A percentile compares a stretch with the other conserved stretches of the same genome.
Conservation (phyloP, 1,140 invertebrate genomes). For the Eupeodes corollae region DNA sequence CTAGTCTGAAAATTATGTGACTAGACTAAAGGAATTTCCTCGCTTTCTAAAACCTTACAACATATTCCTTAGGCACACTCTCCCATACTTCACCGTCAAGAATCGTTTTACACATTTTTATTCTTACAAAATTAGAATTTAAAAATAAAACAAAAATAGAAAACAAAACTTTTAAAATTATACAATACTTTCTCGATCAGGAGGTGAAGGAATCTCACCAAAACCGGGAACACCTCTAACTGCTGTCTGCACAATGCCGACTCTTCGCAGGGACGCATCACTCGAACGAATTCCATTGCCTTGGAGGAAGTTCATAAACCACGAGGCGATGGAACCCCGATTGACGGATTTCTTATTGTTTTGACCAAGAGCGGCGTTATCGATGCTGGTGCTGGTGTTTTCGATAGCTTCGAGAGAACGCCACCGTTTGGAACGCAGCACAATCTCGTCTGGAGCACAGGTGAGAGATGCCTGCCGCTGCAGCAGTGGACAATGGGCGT, state of each 20-base stretch:
- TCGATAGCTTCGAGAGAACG: constrained; percentile 60
- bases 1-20: too few relatives aligned
- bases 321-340: constrained; percentile 49
- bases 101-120: too few relatives aligned
- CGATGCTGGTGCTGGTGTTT: constrained; percentile 37
- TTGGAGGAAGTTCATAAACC: constrained; percentile 54
- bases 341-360: constrained; percentile 36
- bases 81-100: too few relatives aligned
- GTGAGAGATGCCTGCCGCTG: constrained; percentile 40
- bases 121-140: too few relatives aligned
- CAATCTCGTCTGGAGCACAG: constrained; percentile 38
- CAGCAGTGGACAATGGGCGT: constrained; percentile 46
- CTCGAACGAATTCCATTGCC: constrained; percentile 8
- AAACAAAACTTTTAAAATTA: constrained; percentile 8
- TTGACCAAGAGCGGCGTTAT: constrained; percentile 6
- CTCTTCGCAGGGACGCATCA: constrained; percentile 18
- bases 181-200: constrained; percentile 37
- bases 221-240: constrained; percentile 24
- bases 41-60: too few relatives aligned
- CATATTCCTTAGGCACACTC: too few relatives aligned
- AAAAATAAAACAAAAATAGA: too few relatives aligned
- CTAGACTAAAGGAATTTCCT: too few relatives aligned
- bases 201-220: constrained; percentile 16
- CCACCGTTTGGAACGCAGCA: constrained; percentile 53
- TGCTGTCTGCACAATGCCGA: constrained; percentile 21